A percentile compares a stretch with the other conserved stretches of the same genome.
Evolutionary conservation across 2,797 vertebrate species (phyloP).

Genomic region (Chaunax sp.): DNA sequence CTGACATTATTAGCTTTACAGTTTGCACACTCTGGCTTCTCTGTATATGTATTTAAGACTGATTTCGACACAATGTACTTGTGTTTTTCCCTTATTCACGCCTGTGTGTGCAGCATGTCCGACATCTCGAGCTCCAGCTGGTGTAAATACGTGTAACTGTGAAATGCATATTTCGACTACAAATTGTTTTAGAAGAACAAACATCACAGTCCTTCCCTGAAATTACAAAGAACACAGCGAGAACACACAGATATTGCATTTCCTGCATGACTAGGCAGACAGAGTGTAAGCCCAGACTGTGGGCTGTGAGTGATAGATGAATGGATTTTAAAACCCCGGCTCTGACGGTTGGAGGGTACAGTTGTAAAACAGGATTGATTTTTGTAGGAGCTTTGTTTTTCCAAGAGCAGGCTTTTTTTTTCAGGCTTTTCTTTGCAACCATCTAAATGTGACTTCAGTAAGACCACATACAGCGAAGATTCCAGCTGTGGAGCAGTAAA

Average conservation of each 20-base stretch:
- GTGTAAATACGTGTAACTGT: slow-evolving; percentile 7
- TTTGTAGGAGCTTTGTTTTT: slow-evolving; percentile 7
- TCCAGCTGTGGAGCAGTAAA: slow-evolving; percentile 1
- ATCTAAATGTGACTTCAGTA: slow-evolving; percentile 35
- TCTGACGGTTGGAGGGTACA: slow-evolving; percentile 17
- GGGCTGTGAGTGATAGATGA: slow-evolving; percentile 40
- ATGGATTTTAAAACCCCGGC: slow-evolving; percentile 35
- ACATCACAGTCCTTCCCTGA: slow-evolving; percentile 14
- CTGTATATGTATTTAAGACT: too few species aligned
- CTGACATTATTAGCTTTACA: too few species aligned
- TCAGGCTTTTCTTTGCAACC: background rate
- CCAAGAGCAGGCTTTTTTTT: background rate
- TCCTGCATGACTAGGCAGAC: slow-evolving; percentile 55
- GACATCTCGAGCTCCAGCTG: background rate
- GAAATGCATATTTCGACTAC: background rate
- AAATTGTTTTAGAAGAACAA: slow-evolving; percentile 29
- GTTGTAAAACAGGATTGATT: slow-evolving; percentile 46
- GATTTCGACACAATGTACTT: too few species aligned
- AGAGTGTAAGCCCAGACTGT: slow-evolving; percentile 27
- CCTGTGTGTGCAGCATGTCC: slow-evolving; percentile 4
- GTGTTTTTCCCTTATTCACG: background rate
- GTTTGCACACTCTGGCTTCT: too few species aligned
- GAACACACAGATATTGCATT: slow-evolving; percentile 58
- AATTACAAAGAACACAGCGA: slow-evolving; percentile 29
- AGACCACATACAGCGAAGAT: slow-evolving; percentile 19